Percentiles rank a stretch among this genome's conserved stretches.
These are phyloP conservation scores for Drosophila formosana DNA, from an alignment of 2,888 invertebrate species.

Conservation along the genomic window DNA sequence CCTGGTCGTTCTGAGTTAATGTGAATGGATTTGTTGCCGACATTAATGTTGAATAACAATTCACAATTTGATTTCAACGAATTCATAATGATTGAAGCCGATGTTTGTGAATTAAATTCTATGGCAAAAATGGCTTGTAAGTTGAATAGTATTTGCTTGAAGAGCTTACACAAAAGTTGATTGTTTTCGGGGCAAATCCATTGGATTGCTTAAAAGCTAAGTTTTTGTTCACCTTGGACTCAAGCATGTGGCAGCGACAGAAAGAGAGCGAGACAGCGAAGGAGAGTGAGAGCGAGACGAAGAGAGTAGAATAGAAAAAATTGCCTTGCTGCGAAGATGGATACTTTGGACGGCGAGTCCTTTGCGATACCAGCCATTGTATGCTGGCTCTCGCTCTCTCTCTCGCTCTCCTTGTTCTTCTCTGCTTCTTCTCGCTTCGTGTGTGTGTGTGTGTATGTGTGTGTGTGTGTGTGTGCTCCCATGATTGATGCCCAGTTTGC, in stretches of 20 bases:
- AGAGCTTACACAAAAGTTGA: constrained; percentile 44
- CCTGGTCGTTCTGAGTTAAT: background rate
- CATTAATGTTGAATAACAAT: background rate
- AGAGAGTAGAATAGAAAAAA: constrained; percentile 25
- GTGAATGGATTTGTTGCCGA: too few relatives aligned
- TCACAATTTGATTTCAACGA: background rate
- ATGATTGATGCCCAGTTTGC: constrained; percentile 80
- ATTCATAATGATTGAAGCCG: background rate
- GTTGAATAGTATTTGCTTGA: constrained; percentile 29
- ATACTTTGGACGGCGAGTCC: constrained; percentile 45
- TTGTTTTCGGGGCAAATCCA: constrained; percentile 48
- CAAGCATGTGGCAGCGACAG: constrained; percentile 25
- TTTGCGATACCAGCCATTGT: constrained; percentile 41
- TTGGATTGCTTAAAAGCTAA: constrained; percentile 42
- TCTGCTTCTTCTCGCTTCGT: constrained; percentile 13
- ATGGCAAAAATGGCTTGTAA: background rate
- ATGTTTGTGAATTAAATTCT: background rate
- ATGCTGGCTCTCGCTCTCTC: constrained; percentile 17
- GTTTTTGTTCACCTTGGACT: constrained; percentile 48
- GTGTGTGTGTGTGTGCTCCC: constrained; percentile 46
- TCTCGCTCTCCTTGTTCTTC: constrained; percentile 15
- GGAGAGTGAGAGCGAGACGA: background rate
- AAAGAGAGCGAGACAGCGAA: background rate
- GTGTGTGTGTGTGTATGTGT: constrained; percentile 27
- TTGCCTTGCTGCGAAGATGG: constrained; percentile 37